Conservation (phyloP, 2,888 invertebrate genomes). For the Pocota personata region DNA sequence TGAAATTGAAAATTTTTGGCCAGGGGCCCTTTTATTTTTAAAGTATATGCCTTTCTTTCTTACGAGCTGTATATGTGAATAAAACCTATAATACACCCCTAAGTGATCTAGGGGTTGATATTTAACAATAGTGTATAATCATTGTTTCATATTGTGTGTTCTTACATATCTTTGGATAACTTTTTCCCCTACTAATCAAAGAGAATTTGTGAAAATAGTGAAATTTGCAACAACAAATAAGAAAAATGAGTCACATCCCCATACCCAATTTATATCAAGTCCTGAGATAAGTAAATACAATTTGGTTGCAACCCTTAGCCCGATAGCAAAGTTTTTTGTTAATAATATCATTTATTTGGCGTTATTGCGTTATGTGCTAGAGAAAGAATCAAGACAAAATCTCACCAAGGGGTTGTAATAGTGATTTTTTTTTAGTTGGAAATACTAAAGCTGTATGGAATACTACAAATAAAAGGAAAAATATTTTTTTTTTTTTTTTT, state of each 20-base stretch:
- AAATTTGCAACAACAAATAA: background rate
- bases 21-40: background rate
- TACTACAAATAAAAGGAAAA: background rate
- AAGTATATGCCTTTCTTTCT: background rate
- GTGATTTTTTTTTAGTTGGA: background rate
- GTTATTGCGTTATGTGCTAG: constrained; percentile 1
- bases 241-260: background rate
- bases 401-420: constrained; percentile 9
- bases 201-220: background rate
- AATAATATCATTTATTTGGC: background rate
- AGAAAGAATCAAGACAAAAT: background rate
- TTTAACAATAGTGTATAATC: background rate
- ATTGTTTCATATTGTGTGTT: background rate
- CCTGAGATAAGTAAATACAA: background rate
- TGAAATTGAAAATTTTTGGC: background rate
- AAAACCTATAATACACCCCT: constrained; percentile 10
- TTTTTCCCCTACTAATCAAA: background rate
- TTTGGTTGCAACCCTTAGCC: background rate
- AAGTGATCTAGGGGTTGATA: constrained; percentile 2
- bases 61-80: background rate
- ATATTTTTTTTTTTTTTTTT: background rate
- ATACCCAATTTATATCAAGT: background rate
- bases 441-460: constrained; percentile 6
- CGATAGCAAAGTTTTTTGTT: background rate
- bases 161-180: background rate